Percentiles rank a stretch among this genome's conserved stretches.
phyloP scores from a whole-genome alignment of 2,888 invertebrate species.

The Synanthedon formicaeformis region DNA sequence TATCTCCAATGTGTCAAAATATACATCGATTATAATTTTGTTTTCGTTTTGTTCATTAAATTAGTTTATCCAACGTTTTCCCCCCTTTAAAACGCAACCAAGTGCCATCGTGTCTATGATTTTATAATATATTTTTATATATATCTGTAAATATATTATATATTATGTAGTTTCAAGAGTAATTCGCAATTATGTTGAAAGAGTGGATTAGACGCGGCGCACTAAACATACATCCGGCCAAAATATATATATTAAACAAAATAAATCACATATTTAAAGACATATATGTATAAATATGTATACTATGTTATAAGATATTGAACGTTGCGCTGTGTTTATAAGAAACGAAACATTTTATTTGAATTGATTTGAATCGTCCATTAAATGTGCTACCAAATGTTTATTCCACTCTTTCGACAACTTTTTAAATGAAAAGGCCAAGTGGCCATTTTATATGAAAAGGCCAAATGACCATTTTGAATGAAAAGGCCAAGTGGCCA shows the following conservation, averaged over 20 bases:
- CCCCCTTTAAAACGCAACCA: conserved; percentile 54
- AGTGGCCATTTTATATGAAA: too few species aligned
- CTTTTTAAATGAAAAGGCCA: conserved; percentile 7
- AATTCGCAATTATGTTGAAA: conserved; percentile 30
- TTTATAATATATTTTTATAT: conserved; percentile 59
- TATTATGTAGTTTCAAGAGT: conserved; percentile 20
- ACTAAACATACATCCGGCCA: conserved; percentile 52
- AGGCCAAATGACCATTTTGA: conserved; percentile 10
- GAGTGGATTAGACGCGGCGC: conserved; percentile 39
- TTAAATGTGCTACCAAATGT: conserved; percentile 6
- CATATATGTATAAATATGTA: conserved; percentile 13
- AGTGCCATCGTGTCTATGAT: conserved; percentile 64
- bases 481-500: conserved; percentile 11
- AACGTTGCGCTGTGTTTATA: conserved; percentile 15
- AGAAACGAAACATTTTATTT: conserved; percentile 19
- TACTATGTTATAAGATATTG: conserved; percentile 20
- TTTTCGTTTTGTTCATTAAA: conserved; percentile 14
- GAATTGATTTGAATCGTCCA: conserved; percentile 43
- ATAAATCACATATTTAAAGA: conserved; percentile 25
- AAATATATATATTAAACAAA: conserved; percentile 9
- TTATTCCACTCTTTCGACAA: conserved; percentile 43
- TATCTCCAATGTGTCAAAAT: conserved; percentile 35
- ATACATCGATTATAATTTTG: conserved; percentile 5
- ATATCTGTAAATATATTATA: conserved; percentile 48
- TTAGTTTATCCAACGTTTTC: conserved; percentile 27